Conservation (phyloP, 2,888 invertebrate genomes). For the Congeria kusceri region DNA sequence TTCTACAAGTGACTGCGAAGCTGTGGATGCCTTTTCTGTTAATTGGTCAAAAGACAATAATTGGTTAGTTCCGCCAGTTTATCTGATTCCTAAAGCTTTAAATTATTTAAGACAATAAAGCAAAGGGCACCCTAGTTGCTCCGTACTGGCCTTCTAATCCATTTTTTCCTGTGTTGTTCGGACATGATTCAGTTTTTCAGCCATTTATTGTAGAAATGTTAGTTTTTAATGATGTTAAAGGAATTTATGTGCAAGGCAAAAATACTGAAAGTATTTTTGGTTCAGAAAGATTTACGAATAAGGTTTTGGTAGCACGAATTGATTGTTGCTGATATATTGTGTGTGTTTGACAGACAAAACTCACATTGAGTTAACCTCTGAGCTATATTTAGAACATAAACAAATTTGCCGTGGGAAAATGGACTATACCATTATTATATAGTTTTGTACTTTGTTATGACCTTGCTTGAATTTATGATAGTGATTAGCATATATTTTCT, state of each 20-base stretch:
- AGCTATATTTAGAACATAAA: too few species aligned
- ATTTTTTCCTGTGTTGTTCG: constrained; percentile 13
- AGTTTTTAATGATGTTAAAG: constrained; percentile 17
- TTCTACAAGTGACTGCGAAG: constrained; percentile 8
- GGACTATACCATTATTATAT: too few species aligned
- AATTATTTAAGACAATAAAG: neutral
- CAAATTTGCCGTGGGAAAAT: too few species aligned
- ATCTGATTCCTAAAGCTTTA: constrained; percentile 3
- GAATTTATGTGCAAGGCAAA: constrained; percentile 12
- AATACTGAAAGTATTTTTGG: constrained; percentile 17
- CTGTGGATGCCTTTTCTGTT: neutral
- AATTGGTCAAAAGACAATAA: constrained; percentile 4
- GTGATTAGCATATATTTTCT: neutral
- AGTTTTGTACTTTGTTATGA: too few species aligned
- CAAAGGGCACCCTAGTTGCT: constrained; percentile 5
- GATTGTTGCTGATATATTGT: neutral
- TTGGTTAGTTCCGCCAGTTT: neutral
- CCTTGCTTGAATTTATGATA: neutral
- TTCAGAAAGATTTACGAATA: constrained; percentile 1
- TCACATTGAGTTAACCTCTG: neutral
- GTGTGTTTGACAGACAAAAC: neutral
- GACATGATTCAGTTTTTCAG: neutral
- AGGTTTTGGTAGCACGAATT: neutral
- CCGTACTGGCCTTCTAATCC: constrained; percentile 18
- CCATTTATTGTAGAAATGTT: constrained; percentile 12